Evolutionary conservation across 2,888 invertebrate species (phyloP), one percentile per base, ranked within the genome.

Genomic region (Caenorhabditis angaria): DNA sequence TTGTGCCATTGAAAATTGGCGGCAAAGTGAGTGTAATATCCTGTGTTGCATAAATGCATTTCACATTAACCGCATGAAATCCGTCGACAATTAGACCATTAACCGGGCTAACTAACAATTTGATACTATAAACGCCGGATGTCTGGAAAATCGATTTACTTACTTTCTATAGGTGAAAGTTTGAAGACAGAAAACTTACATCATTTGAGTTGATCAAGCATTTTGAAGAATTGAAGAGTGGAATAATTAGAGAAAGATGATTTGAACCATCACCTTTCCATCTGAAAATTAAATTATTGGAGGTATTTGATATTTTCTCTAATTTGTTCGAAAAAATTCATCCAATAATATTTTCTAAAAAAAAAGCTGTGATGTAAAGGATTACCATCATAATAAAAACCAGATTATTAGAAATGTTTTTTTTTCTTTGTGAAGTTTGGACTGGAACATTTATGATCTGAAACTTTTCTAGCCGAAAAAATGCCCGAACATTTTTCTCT

Each of bases 1-100:
- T 72, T 8, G 75, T 72, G 8, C 82, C 81, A 68, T 81, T 76
- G 48, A 73, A 73, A 18, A 80, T 78, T 12, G 80, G 79, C 2
- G 84, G 82, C 18, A 84, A 70, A 20, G 83, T 83, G n/a, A 84
- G 70, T n/a, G 83, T 83, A 35, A 84, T 82, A 54, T 83, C 82
- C 54, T 79, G 78, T 48, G 83, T 81, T 47, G 70, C 74, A 62
- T 84, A 84, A n/a, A 83, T 62, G 66, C 84, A 84, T 65, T 78
- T 70, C 24, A 78, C 80, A 65, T 75, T 76, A 50, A 83, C 71
- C 10, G 78, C 80, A 54, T 71, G 66, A 75, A 83, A 82, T 53
- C 83, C 83, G 50, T 83, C 82, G 35, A 83, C 83, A 55, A 83
- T 76, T n/a, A 83, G 66, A 12, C 81, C 81, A 47, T 79, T 76